Base-by-base conservation (phyloP, 2,888 invertebrate species). In the Acleris cristana region DNA sequence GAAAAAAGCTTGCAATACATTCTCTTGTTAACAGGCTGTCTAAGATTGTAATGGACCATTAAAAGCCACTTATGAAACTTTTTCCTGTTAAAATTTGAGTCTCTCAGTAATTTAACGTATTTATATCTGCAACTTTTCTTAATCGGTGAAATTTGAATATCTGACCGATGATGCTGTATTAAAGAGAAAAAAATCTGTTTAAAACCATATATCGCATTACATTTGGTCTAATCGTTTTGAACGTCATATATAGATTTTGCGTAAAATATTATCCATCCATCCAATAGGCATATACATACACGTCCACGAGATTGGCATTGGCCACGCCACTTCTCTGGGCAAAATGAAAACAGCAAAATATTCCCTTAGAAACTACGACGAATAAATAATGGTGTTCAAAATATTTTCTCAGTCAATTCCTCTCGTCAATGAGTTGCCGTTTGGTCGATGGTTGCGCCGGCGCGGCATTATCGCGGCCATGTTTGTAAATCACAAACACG, bases 371-470 rank as follows among this genome's bases (percentile, higher is more conserved):
- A 79, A 79, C 61, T 58, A 56, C 57, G 21, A 18, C 21, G 21
- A 51, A 65, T 30, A 55, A 44, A 48, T 60, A 57, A 18, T 64
- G 56, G 73, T 75, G 72, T 71, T 65, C 70, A 71, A 73, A 62
- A 80, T 77, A 78, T 79, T 78, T 82, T 81, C 79, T 73, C 80
- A 83, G 76, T 79, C 72, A 68, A 71, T 73, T 74, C 71, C 67
- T 74, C 74, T 75, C 68, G 53, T 63, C 67, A 67, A 67, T 67
- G 63, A 58, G 66, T 62, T 62, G 72, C 72, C 70, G 75, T 79
- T 82, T 80, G 72, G 77, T 76, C 75, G 79, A 80, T 76, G 73
- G 68, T 64, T 61, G 71, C 69, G 68, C 71, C 68, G 69, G 72
- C 69, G 72, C 69, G 71, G 40, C 64, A 69, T 71, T 70, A 64